Percentiles rank a stretch among this genome's conserved stretches.
These are phyloP conservation scores for Thamnophis elegans DNA, from an alignment of 2,797 vertebrate species.

Conservation along the genomic window DNA sequence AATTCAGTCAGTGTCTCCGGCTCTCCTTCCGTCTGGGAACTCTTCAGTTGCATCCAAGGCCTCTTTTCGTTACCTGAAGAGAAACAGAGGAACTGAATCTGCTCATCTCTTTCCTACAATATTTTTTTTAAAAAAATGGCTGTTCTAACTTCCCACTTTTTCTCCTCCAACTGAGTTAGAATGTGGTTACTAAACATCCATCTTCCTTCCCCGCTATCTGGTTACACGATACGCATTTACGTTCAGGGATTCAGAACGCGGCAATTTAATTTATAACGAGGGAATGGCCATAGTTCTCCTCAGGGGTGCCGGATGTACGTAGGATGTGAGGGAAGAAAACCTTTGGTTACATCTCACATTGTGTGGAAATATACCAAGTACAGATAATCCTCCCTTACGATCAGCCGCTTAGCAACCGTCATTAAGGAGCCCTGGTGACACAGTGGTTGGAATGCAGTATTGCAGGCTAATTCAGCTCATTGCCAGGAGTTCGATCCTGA, in stretches of 20 bases:
- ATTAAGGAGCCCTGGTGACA: neutral
- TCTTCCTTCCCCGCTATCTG: neutral
- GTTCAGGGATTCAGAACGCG: neutral
- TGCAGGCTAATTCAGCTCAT: too few species aligned
- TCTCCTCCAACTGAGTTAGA: neutral
- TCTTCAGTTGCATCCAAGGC: neutral
- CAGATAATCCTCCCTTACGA: neutral
- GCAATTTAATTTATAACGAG: neutral
- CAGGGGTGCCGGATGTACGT: neutral
- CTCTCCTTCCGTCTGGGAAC: neutral
- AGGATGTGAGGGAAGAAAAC: neutral
- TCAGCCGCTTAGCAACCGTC: neutral
- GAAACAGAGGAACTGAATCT: neutral
- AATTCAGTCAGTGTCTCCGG: neutral
- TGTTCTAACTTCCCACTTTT: neutral
- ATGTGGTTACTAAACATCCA: neutral
- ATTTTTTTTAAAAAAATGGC: neutral
- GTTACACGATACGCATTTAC: neutral
- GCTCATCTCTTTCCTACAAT: neutral
- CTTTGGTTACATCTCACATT: neutral
- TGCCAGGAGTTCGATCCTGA: too few species aligned
- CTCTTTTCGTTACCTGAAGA: slow-evolving; percentile 7
- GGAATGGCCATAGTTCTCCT: neutral
- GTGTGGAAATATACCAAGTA: neutral
- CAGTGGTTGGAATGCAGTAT: neutral